A percentile compares a stretch with the other conserved stretches of the same genome.
Evolutionary conservation across 2,113 vertebrate genomes (phyloP).

Genomic region (Pandion haliaetus): DNA sequence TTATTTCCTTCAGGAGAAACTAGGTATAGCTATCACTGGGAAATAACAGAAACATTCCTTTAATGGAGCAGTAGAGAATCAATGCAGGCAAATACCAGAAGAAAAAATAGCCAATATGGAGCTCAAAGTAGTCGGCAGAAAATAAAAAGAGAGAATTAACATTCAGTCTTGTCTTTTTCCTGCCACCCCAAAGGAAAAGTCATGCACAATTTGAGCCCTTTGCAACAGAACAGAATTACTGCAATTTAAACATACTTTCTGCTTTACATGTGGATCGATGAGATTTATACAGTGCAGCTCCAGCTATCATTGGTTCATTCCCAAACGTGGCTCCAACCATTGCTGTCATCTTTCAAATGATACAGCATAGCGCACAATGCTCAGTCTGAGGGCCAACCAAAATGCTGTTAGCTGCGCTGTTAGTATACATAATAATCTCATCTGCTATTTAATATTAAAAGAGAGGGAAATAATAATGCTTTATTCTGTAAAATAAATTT

Average conservation of each 20-base stretch:
- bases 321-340: not conserved
- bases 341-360: not conserved
- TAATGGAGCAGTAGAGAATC: not conserved
- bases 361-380: fast-evolving
- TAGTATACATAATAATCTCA: not conserved
- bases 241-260: not conserved
- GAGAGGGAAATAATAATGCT: not conserved
- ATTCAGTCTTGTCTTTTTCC: not conserved
- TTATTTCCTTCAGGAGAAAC: not conserved
- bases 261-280: not conserved
- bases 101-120: not conserved
- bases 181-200: not conserved
- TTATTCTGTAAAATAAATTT: not conserved
- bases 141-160: not conserved
- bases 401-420: not conserved
- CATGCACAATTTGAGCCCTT: not conserved
- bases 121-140: not conserved
- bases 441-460: not conserved
- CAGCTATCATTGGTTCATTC: not conserved
- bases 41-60: not conserved
- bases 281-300: not conserved
- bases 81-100: not conserved
- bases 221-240: not conserved
- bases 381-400: not conserved
- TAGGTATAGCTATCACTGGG: not conserved